phyloP scores from a whole-genome alignment of 2,113 vertebrate species.

The Climacteris rufus region DNA sequence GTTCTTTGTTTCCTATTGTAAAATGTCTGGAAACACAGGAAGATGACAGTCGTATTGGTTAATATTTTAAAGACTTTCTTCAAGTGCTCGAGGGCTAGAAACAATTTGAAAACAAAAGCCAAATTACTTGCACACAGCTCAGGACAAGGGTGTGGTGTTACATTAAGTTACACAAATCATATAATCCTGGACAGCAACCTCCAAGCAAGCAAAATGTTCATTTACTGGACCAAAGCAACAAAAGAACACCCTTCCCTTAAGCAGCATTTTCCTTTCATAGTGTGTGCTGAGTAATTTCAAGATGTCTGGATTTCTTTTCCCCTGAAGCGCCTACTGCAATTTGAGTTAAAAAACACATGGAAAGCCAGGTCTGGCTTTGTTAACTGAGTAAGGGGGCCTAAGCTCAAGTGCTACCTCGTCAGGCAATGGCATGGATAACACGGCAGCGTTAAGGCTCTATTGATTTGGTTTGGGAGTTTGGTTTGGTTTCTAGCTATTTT shows the following conservation, averaged over 20 bases:
- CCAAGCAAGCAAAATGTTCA: not conserved
- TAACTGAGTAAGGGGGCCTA: not conserved
- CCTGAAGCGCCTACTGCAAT: not conserved
- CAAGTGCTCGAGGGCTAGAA: not conserved
- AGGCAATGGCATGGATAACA: fast-evolving
- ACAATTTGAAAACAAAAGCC: not conserved
- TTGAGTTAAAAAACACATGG: not conserved
- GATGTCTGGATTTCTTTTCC: not conserved
- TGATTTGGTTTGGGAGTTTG: not conserved
- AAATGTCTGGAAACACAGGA: slow-evolving; percentile 65
- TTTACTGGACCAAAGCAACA: not conserved
- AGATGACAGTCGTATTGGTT: slow-evolving; percentile 48
- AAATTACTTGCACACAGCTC: not conserved
- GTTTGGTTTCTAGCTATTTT: not conserved
- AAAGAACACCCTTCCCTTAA: not conserved
- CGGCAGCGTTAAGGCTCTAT: not conserved
- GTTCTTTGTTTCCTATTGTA: slow-evolving; percentile 66
- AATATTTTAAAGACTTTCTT: slow-evolving; percentile 56
- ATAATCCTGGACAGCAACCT: not conserved
- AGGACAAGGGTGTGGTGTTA: slow-evolving; percentile 15
- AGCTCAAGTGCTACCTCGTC: fast-evolving
- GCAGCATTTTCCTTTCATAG: not conserved
- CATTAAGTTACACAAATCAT: not conserved
- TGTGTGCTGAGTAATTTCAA: not conserved
- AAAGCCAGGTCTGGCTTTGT: not conserved